Percentiles rank a stretch among this genome's conserved stretches.
phyloP scores from a whole-genome alignment of 2,797 vertebrate species.

The Neopelma chrysocephalum region DNA sequence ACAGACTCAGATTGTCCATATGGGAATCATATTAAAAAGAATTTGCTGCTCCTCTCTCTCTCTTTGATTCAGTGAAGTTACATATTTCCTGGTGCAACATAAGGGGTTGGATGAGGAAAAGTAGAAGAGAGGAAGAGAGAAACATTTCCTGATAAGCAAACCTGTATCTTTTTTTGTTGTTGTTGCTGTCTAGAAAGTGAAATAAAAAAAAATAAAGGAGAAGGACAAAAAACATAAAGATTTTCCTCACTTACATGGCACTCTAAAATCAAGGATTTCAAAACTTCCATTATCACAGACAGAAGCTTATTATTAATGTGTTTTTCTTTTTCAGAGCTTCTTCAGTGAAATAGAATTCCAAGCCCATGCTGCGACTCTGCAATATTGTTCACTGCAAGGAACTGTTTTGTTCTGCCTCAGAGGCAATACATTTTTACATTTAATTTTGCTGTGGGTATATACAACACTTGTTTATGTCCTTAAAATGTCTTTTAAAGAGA shows the following conservation, averaged over 20 bases:
- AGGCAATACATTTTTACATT: constrained; percentile 75
- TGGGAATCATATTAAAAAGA: neutral
- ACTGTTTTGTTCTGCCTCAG: constrained; percentile 69
- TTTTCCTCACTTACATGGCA: neutral
- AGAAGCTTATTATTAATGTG: constrained; percentile 70
- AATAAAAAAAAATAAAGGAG: neutral
- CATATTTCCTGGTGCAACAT: neutral
- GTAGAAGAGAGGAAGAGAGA: neutral
- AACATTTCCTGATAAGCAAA: neutral
- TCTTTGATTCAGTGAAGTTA: neutral
- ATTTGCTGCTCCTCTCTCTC: neutral
- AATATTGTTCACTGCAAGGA: constrained; percentile 75
- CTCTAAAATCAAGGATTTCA: constrained; percentile 32
- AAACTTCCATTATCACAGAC: constrained; percentile 46
- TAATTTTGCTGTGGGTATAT: constrained; percentile 75
- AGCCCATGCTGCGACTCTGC: constrained; percentile 66
- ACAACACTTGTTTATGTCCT: constrained; percentile 74
- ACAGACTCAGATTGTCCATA: neutral
- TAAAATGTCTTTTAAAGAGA: constrained; percentile 76
- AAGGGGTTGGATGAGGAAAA: neutral
- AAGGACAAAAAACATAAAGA: neutral
- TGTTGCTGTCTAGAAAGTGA: neutral
- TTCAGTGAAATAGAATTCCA: constrained; percentile 70
- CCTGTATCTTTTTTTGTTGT: neutral
- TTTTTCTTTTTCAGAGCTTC: constrained; percentile 56